A percentile compares a stretch with the other conserved stretches of the same genome.
Evolutionary conservation across 2,113 vertebrate species (phyloP).

Genomic region (Platysternon megacephalum): DNA sequence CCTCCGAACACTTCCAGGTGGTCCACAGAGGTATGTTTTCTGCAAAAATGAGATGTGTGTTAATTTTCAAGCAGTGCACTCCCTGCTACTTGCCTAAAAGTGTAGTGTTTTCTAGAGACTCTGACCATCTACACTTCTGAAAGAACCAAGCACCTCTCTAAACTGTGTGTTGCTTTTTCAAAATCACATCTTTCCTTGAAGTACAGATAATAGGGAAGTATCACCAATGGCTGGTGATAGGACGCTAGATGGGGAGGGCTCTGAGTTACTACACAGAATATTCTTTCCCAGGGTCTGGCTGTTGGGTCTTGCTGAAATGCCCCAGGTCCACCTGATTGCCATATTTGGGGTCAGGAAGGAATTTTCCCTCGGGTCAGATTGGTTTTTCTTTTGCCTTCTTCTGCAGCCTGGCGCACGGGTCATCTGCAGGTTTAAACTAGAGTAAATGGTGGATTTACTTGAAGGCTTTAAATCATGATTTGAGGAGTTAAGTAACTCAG

Average conservation of each 20-base stretch:
- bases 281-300: neutral
- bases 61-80: neutral
- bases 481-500: neutral
- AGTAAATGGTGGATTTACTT: neutral
- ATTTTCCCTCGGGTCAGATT: neutral
- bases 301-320: neutral
- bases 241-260: neutral
- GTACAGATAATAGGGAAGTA: neutral
- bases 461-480: neutral
- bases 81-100: neutral
- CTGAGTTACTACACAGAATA: too few species aligned
- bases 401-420: neutral
- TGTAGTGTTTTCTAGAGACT: neutral
- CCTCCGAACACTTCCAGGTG: neutral
- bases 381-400: neutral
- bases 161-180: neutral
- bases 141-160: neutral
- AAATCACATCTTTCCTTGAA: neutral
- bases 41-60: rapidly evolving
- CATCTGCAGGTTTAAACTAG: neutral
- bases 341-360: neutral
- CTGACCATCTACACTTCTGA: neutral
- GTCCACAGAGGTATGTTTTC: neutral
- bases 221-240: neutral
- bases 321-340: neutral